Evolutionary conservation across 2,888 invertebrate genomes (phyloP).

Genomic region (Prostheceraeus crozeri): DNA sequence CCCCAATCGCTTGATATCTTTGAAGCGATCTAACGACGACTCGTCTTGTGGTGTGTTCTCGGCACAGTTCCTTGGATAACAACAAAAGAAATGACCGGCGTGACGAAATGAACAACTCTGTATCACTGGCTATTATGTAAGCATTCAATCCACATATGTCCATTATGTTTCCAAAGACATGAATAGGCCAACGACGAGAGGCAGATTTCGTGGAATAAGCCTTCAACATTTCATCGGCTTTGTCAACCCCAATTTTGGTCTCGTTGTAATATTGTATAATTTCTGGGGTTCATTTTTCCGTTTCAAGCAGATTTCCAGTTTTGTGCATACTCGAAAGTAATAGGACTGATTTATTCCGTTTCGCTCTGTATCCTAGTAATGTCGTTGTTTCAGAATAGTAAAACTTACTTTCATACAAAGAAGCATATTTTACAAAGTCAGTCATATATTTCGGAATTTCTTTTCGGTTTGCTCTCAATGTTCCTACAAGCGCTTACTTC

Average conservation of each 20-base stretch:
- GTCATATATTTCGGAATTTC: constrained; percentile 27
- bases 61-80: constrained; percentile 18
- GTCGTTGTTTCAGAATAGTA: constrained; percentile 20
- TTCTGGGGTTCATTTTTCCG: constrained; percentile 27
- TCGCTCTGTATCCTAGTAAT: constrained; percentile 22
- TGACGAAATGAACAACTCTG: constrained; percentile 5
- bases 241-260: constrained; percentile 21
- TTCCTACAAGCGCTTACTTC: constrained; percentile 16
- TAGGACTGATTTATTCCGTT: constrained; percentile 18
- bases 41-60: constrained; percentile 22
- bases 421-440: constrained; percentile 2
- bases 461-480: constrained; percentile 14
- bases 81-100: neutral
- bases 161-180: constrained; percentile 26
- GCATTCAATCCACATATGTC: constrained; percentile 26
- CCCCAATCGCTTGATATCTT: constrained; percentile 18
- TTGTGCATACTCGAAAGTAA: constrained; percentile 31
- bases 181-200: constrained; percentile 17
- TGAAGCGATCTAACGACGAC: neutral
- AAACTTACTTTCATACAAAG: constrained; percentile 24
- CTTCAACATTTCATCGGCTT: constrained; percentile 24
- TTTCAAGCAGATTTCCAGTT: constrained; percentile 13
- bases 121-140: constrained; percentile 21
- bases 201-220: constrained; percentile 7
- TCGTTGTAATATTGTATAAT: constrained; percentile 27